A percentile compares a stretch with the other conserved stretches of the same genome.
Evolutionary conservation across 2,888 invertebrate genomes (phyloP).

Genomic region (Autographa pulchrina): DNA sequence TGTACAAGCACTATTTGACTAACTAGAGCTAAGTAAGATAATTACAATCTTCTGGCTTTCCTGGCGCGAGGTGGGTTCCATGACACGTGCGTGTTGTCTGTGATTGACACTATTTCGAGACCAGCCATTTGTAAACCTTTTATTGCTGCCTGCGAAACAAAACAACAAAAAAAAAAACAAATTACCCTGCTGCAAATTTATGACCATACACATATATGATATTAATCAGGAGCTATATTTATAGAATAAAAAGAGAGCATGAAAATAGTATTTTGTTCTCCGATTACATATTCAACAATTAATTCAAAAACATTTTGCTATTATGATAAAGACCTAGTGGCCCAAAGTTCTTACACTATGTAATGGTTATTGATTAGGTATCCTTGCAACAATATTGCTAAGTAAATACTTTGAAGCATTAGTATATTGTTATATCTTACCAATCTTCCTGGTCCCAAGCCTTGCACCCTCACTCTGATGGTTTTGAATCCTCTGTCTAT

Average conservation of each 20-base stretch:
- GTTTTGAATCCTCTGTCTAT: slow-evolving; percentile 93
- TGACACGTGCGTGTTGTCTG: slow-evolving; percentile 96
- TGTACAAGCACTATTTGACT: slow-evolving; percentile 47
- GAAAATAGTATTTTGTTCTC: no score
- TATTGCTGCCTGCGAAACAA: slow-evolving; percentile 93
- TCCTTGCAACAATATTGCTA: no score
- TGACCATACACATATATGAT: no score
- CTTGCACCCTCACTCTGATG: slow-evolving; percentile 93
- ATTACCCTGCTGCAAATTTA: no score
- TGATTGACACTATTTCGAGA: slow-evolving; percentile 96
- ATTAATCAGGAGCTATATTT: no score
- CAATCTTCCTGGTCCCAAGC: slow-evolving; percentile 97
- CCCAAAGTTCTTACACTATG: no score
- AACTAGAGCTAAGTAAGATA: slow-evolving; percentile 47
- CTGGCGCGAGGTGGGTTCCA: slow-evolving; percentile 95
- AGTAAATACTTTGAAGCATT: no score
- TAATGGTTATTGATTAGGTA: no score
- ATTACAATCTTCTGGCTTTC: slow-evolving; percentile 95
- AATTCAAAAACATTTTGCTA: no score
- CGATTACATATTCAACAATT: no score
- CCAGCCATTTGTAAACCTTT: slow-evolving; percentile 98
- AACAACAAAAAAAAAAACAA: slow-evolving; percentile 61
- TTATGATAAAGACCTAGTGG: no score
- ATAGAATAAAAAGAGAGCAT: no score
- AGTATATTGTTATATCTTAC: slow-evolving; percentile 82